These are phyloP conservation scores for Synergus umbraculus DNA, from an alignment of 2,888 invertebrate genomes.

Conservation along the genomic window DNA sequence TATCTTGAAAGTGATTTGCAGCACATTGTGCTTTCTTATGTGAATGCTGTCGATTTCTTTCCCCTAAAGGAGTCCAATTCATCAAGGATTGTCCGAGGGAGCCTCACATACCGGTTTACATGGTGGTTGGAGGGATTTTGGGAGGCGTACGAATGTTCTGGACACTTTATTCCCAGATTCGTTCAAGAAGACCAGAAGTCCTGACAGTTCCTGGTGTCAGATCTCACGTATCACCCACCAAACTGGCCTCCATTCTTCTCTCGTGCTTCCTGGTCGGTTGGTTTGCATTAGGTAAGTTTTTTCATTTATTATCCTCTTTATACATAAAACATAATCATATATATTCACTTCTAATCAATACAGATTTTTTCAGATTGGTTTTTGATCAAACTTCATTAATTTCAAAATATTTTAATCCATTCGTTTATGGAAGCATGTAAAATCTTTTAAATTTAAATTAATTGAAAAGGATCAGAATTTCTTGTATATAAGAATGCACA, in stretches of 20 bases:
- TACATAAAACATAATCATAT: not conserved
- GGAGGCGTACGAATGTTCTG: slow-evolving; percentile 83
- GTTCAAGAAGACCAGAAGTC: slow-evolving; percentile 71
- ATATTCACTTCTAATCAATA: not conserved
- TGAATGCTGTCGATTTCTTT: slow-evolving; percentile 10
- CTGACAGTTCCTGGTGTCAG: slow-evolving; percentile 66
- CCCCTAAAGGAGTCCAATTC: slow-evolving; percentile 86
- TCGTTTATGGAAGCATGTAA: accelerated
- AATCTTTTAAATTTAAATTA: not conserved
- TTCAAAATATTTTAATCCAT: not conserved
- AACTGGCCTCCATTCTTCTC: slow-evolving; percentile 83
- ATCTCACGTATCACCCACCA: slow-evolving; percentile 79
- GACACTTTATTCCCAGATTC: slow-evolving; percentile 72
- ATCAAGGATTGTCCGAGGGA: slow-evolving; percentile 88
- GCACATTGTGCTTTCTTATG: not conserved
- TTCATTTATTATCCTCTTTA: not conserved
- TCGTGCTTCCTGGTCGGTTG: slow-evolving; percentile 85
- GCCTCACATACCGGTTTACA: slow-evolving; percentile 88
- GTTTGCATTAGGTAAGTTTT: slow-evolving; percentile 84
- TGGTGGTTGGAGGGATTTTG: slow-evolving; percentile 89
- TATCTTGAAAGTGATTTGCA: not conserved
- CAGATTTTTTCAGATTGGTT: not conserved
- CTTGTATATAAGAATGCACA: not conserved
- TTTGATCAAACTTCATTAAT: not conserved
- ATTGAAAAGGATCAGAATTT: not conserved